A percentile compares a stretch with the other conserved stretches of the same genome.
Conservation (phyloP, 1,140 invertebrate species). For the Oscheius sp. region DNA sequence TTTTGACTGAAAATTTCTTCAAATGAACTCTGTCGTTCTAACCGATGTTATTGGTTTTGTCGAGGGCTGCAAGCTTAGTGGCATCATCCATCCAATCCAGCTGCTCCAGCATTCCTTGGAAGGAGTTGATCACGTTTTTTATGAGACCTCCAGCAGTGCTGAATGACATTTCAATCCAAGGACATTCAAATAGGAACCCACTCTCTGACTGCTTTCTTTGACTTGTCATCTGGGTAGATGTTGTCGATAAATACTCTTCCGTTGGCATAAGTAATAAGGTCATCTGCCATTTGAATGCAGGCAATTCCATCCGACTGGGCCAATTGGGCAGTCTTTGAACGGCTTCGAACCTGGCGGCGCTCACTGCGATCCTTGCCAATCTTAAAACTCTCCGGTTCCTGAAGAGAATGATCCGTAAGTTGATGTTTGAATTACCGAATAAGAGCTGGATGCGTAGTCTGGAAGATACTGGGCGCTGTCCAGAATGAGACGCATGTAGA, state of each 20-base stretch:
- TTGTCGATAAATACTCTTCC: constrained; percentile 38
- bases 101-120: constrained; percentile 39
- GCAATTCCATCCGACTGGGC: not conserved
- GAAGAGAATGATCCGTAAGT: not conserved
- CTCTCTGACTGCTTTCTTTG: constrained; percentile 17
- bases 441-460: not conserved
- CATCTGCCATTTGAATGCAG: constrained; percentile 15
- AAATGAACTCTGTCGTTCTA: not conserved
- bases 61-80: constrained; percentile 21
- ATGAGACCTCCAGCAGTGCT: constrained; percentile 34
- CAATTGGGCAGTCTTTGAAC: not conserved
- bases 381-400: not conserved
- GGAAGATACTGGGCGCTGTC: constrained; percentile 25
- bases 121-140: constrained; percentile 31
- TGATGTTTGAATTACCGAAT: not conserved
- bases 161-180: not conserved
- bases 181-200: not conserved
- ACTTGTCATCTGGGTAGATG: constrained; percentile 30
- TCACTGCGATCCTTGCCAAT: not conserved
- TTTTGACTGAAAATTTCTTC: constrained; percentile 8
- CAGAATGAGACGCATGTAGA: constrained; percentile 26
- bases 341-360: not conserved
- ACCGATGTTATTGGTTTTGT: constrained; percentile 34
- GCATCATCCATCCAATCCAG: constrained; percentile 32
- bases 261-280: constrained; percentile 30